Evolutionary conservation across 2,888 invertebrate genomes (phyloP).

Genomic region (Tuta absoluta): DNA sequence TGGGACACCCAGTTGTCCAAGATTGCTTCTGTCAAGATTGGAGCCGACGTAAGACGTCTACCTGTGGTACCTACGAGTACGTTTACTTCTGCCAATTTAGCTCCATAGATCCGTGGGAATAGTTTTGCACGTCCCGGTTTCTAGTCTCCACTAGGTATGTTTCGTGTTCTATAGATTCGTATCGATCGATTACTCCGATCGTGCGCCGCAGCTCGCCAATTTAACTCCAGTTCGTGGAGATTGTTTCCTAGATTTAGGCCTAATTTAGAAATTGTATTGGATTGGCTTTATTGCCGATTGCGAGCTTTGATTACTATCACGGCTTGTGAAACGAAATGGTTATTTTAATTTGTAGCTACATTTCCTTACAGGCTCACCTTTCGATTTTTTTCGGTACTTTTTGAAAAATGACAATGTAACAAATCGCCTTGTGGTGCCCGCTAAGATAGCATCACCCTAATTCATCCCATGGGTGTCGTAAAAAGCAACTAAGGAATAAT

Average conservation of each 20-base stretch:
- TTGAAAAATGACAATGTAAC: too few species aligned
- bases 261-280: conserved; percentile 20
- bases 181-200: conserved; percentile 40
- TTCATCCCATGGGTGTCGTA: too few species aligned
- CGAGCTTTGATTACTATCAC: background rate
- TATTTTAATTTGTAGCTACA: background rate
- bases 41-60: background rate
- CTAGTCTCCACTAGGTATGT: conserved; percentile 14
- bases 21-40: too few species aligned
- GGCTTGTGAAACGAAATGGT: background rate
- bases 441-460: too few species aligned
- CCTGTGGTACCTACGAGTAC: too few species aligned
- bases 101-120: conserved; percentile 13
- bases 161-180: conserved; percentile 29
- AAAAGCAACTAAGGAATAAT: too few species aligned
- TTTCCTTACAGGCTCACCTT: too few species aligned
- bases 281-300: conserved; percentile 1
- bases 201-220: conserved; percentile 37
- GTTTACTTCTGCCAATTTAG: background rate
- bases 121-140: background rate
- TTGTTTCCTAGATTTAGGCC: conserved; percentile 27
- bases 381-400: too few species aligned
- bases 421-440: too few species aligned
- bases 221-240: conserved; percentile 28
- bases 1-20: too few species aligned